A percentile compares a stretch with the other conserved stretches of the same genome.
Conservation (phyloP, 2,888 invertebrate genomes). For the Napeogenes sylphis region DNA sequence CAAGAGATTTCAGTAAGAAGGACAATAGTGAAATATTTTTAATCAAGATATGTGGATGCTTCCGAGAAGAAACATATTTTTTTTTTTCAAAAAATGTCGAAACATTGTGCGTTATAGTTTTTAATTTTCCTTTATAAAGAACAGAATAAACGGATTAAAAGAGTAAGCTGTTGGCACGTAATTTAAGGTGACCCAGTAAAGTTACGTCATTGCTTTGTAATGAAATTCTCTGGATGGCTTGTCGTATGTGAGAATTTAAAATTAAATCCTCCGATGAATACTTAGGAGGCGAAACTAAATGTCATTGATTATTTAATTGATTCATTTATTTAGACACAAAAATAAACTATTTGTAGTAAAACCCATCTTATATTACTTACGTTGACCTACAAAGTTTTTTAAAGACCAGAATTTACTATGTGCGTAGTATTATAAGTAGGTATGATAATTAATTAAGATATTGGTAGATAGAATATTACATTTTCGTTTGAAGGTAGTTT, state of each 20-base stretch:
- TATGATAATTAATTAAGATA: too few relatives aligned
- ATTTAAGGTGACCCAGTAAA: constrained; percentile 3
- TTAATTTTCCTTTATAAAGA: neutral
- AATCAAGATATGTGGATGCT: neutral
- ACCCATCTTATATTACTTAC: too few relatives aligned
- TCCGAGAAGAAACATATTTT: neutral
- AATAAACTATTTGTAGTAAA: too few relatives aligned
- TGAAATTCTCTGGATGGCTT: constrained; percentile 4
- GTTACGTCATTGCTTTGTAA: constrained; percentile 3
- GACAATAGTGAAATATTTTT: neutral
- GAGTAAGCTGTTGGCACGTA: constrained; percentile 2
- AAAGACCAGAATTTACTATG: too few relatives aligned
- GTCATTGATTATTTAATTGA: neutral
- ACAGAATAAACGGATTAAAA: constrained; percentile 2
- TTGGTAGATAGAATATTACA: too few relatives aligned
- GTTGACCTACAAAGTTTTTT: too few relatives aligned
- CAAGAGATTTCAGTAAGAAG: neutral
- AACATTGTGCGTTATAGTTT: neutral
- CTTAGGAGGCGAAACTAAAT: neutral
- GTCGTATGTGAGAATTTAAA: constrained; percentile 3
- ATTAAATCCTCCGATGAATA: neutral
- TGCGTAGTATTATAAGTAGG: too few relatives aligned
- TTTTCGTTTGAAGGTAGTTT: too few relatives aligned
- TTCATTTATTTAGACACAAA: neutral
- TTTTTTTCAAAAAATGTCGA: neutral